A percentile compares a stretch with the other conserved stretches of the same genome.
phyloP scores from a whole-genome alignment of 1,140 invertebrate genomes.

The Coelopa frigida region DNA sequence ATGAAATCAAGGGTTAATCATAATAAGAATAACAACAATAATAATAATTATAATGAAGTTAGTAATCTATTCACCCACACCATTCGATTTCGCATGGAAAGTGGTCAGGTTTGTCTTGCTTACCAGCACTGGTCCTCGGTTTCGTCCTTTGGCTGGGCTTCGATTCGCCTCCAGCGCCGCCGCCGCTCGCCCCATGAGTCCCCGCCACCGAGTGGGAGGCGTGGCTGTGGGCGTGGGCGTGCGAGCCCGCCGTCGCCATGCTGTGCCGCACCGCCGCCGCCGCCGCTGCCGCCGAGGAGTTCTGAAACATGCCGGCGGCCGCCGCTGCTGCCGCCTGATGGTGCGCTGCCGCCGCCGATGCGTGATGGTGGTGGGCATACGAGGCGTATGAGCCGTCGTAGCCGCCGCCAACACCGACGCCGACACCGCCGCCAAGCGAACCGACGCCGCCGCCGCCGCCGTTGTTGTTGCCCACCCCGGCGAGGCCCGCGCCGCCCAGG shows the following conservation, averaged over 20 bases:
- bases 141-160: constrained; percentile 24
- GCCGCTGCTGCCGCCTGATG: constrained; percentile 37
- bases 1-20: not conserved
- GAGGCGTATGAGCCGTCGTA: constrained; percentile 36
- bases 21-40: constrained; percentile 2
- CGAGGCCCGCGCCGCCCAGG: not conserved
- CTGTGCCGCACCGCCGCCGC: constrained; percentile 37
- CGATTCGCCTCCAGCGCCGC: constrained; percentile 7
- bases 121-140: constrained; percentile 44
- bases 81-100: constrained; percentile 15
- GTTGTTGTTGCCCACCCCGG: not conserved
- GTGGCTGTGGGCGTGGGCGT: no score
- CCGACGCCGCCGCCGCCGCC: constrained; percentile 20
- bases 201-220: constrained; percentile 1
- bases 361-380: constrained; percentile 30
- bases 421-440: constrained; percentile 10
- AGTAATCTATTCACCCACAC: constrained; percentile 40
- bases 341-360: constrained; percentile 20
- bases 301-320: constrained; percentile 41
- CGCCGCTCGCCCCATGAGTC: constrained; percentile 15
- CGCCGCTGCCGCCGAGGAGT: constrained; percentile 36
- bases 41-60: constrained; percentile 6
- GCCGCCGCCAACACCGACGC: constrained; percentile 17
- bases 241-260: constrained; percentile 18
- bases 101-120: constrained; percentile 39